A percentile compares a stretch with the other conserved stretches of the same genome.
Evolutionary conservation across 2,113 vertebrate genomes (phyloP).

Genomic region (Muscicapa adusta): DNA sequence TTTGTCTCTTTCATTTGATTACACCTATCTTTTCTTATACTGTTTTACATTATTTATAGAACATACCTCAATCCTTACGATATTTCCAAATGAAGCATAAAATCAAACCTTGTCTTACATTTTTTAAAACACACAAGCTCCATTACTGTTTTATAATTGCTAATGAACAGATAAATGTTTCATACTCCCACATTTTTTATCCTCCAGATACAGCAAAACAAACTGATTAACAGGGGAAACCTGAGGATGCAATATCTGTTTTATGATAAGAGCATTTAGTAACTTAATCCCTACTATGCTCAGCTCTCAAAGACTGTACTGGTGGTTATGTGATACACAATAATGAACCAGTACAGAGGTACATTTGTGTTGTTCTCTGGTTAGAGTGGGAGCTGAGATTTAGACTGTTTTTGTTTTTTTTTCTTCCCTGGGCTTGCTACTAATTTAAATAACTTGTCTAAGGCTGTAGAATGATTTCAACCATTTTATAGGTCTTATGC

Average conservation of each 20-base stretch:
- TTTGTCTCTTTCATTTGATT: background rate
- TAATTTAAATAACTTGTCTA: background rate
- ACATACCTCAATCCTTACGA: background rate
- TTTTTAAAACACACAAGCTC: background rate
- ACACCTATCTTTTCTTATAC: background rate
- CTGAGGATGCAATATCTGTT: conserved; percentile 42
- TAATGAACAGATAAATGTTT: conserved; percentile 56
- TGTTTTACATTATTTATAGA: background rate
- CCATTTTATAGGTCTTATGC: background rate
- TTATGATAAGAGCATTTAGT: conserved; percentile 45
- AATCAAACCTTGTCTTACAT: background rate
- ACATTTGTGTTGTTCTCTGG: background rate
- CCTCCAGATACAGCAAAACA: conserved; percentile 48
- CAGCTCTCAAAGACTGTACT: background rate
- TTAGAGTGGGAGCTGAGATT: background rate
- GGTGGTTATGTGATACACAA: background rate
- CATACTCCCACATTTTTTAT: conserved; percentile 57
- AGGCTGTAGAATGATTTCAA: background rate
- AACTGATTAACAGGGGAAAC: conserved; percentile 52
- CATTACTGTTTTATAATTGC: conserved; percentile 28
- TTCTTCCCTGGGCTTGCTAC: background rate
- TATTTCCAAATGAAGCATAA: background rate
- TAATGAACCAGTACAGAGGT: background rate
- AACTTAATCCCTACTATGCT: background rate
- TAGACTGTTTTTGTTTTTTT: background rate